Conservation (phyloP, 2,797 vertebrate genomes). For the Nasua narica region DNA sequence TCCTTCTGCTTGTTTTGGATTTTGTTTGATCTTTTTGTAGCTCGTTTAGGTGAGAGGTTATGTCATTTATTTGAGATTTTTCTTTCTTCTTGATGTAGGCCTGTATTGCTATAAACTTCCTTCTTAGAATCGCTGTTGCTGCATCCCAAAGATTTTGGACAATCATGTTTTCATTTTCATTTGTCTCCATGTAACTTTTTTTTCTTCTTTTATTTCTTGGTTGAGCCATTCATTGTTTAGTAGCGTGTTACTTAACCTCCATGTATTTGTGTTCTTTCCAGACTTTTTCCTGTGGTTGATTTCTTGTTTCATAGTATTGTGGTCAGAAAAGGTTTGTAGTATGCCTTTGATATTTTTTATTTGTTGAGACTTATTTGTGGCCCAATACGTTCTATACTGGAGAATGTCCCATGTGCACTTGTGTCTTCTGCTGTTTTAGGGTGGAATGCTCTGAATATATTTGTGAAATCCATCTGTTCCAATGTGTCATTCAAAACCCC, state of each 20-base stretch:
- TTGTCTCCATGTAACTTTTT: neutral
- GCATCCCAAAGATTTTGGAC: neutral
- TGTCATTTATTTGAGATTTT: neutral
- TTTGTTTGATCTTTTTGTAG: neutral
- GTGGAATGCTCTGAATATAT: neutral
- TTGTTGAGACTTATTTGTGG: neutral
- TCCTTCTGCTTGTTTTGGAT: neutral
- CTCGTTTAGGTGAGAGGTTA: neutral
- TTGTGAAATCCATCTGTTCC: neutral
- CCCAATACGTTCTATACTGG: neutral
- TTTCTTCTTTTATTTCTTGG: neutral
- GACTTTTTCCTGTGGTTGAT: neutral
- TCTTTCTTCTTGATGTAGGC: neutral
- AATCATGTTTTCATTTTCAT: neutral
- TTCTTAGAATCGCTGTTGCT: neutral
- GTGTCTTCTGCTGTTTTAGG: neutral
- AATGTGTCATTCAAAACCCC: neutral
- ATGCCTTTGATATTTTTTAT: neutral
- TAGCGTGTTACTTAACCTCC: neutral
- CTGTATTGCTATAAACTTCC: neutral
- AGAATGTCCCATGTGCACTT: neutral
- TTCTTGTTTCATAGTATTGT: neutral
- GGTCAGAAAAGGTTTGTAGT: neutral
- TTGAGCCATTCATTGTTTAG: neutral
- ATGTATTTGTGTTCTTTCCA: neutral